Evolutionary conservation across 2,888 invertebrate species (phyloP).

Genomic region (Trichacis sp.): DNA sequence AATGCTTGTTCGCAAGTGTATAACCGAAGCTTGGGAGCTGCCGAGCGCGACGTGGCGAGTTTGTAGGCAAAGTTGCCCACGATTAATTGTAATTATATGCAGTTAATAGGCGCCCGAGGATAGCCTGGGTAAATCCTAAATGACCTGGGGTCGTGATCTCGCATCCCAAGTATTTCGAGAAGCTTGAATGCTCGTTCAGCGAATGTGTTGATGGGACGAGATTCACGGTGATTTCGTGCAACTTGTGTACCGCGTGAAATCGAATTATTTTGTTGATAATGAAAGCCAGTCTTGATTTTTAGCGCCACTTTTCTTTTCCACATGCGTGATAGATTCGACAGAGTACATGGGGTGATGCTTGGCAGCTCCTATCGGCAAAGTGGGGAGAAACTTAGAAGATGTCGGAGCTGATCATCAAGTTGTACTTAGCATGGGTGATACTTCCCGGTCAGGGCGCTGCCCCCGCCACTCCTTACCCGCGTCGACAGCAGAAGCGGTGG

Average conservation of each 20-base stretch:
- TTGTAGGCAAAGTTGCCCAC: slow-evolving; percentile 44
- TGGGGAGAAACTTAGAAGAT: slow-evolving; percentile 55
- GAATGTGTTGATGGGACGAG: neutral
- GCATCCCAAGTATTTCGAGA: slow-evolving; percentile 34
- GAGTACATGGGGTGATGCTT: slow-evolving; percentile 46
- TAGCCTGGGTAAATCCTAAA: slow-evolving; percentile 46
- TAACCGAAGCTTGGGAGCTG: too few relatives aligned
- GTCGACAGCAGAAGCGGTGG: slow-evolving; percentile 63
- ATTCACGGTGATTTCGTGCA: neutral
- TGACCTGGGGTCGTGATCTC: slow-evolving; percentile 36
- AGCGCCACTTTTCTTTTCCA: slow-evolving; percentile 30
- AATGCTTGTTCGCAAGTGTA: too few relatives aligned
- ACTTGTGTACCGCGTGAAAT: too few relatives aligned
- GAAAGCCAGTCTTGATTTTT: neutral
- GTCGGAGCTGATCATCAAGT: slow-evolving; percentile 61
- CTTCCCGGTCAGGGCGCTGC: slow-evolving; percentile 56
- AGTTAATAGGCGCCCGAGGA: slow-evolving; percentile 50
- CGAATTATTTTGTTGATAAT: too few relatives aligned
- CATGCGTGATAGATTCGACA: slow-evolving; percentile 41
- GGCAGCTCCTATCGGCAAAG: slow-evolving; percentile 53
- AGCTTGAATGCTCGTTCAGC: slow-evolving; percentile 10
- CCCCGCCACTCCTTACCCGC: slow-evolving; percentile 46
- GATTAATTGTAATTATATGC: slow-evolving; percentile 48
- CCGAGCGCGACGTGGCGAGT: slow-evolving; percentile 48
- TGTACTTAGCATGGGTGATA: slow-evolving; percentile 59